Base-by-base conservation (phyloP, 2,888 invertebrate genomes). In the Asteroscopus sphinx region DNA sequence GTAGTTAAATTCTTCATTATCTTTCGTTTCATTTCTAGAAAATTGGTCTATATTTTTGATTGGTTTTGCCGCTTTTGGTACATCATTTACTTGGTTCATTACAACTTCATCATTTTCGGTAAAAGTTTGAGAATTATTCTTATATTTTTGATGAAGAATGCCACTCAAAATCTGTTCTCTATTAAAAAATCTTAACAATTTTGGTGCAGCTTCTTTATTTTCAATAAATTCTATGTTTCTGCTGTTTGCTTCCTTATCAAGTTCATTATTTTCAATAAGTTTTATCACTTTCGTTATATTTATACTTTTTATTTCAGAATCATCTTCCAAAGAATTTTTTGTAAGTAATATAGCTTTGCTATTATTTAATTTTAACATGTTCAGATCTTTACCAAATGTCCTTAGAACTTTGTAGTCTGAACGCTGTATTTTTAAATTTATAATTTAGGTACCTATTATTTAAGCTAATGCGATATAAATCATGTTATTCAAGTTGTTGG, bases 341-440 rank as follows among this genome's bases (percentile, higher is more conserved):
- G 5, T 73, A 0, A 17, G 42, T 41, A 44, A 45, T 9, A 73
- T 56, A 35, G 13, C 16, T 49, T 80, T 85, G 1, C 54, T 63
- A 2, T 64, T 79, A 9, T 76, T 67, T 4, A 89, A 77, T 70
- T 80, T 84, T 0, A 88, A 26, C 0, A 60, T 44, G 8, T 77
- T 81, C 1, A 89, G 30, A 53, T 88, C 68, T 56, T 77, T 82
- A 0, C 89, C 91, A 1, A 44, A 41, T 0, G 86, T 87, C 30
- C 88, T 76, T 0, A 88, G 35, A 1, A 90, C 54, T 67, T 75
- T 83, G 0, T 54, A 21, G 0, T 72, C 61, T 0, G 52, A 15
- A 28, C 40, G 45, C 54, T 69, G 62, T 51, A n/a, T n/a, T n/a
- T n/a, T n/a, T n/a, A n/a, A n/a, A n/a, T n/a, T n/a, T n/a, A n/a